Conservation (phyloP, 2,888 invertebrate species). For the Drosophila maculinotata region DNA sequence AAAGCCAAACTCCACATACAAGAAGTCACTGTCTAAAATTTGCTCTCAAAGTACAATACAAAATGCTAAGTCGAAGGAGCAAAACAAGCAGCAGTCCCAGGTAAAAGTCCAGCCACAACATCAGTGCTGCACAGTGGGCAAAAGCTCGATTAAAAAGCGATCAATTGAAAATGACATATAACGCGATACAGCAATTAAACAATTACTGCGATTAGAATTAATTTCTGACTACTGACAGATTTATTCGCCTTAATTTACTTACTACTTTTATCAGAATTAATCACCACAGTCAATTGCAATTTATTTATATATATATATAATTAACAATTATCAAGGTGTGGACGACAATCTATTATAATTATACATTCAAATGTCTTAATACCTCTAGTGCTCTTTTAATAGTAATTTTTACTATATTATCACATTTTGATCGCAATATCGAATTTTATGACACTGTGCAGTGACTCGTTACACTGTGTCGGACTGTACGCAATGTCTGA, state of each 20-base stretch:
- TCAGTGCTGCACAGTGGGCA: conserved; percentile 38
- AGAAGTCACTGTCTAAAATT: conserved; percentile 67
- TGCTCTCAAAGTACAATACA: conserved; percentile 65
- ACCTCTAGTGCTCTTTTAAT: too few relatives aligned
- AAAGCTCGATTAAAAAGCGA: conserved; percentile 29
- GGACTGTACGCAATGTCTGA: conserved; percentile 45
- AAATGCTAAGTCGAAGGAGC: conserved; percentile 53
- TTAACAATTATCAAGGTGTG: too few relatives aligned
- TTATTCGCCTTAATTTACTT: not conserved
- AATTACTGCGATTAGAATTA: too few relatives aligned
- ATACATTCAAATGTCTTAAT: too few relatives aligned
- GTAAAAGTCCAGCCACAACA: conserved; percentile 67
- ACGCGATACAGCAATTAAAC: too few relatives aligned
- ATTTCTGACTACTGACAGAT: not conserved
- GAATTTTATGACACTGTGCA: conserved; percentile 57
- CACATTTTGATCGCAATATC: conserved; percentile 31
- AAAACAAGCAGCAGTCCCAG: conserved; percentile 50
- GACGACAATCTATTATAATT: too few relatives aligned
- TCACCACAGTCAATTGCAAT: too few relatives aligned
- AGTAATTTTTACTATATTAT: too few relatives aligned
- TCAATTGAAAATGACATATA: conserved; percentile 5
- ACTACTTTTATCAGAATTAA: not conserved
- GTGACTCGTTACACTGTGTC: conserved; percentile 39
- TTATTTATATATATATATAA: too few relatives aligned
- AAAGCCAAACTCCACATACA: conserved; percentile 49